Percentiles rank a stretch among this genome's conserved stretches.
Evolutionary conservation across 2,113 vertebrate genomes (phyloP).

Genomic region (Setophaga coronata): DNA sequence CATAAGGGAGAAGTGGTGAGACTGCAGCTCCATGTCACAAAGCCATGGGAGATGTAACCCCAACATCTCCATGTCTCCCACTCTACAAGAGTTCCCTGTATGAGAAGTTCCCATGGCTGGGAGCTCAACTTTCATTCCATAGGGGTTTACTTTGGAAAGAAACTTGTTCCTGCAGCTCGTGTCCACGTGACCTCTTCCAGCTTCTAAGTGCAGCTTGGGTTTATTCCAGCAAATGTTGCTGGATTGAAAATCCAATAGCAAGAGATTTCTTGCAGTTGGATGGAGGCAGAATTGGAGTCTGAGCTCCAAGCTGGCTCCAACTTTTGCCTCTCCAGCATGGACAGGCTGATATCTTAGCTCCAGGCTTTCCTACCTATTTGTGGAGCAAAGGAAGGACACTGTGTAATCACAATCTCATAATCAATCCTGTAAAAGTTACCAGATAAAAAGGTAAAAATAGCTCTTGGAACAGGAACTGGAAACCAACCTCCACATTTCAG

Average conservation of each 20-base stretch:
- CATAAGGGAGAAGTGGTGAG: background rate
- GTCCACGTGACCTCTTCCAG: background rate
- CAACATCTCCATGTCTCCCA: background rate
- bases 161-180: background rate
- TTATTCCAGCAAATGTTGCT: conserved; percentile 2
- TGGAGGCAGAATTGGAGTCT: background rate
- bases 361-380: background rate
- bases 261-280: background rate
- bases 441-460: conserved; percentile 32
- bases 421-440: background rate
- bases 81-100: background rate
- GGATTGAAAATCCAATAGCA: background rate
- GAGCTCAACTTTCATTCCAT: conserved; percentile 23
- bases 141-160: conserved; percentile 48
- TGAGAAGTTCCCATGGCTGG: conserved; percentile 3
- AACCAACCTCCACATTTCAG: background rate
- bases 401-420: background rate
- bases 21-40: background rate
- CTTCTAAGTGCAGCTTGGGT: background rate
- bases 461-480: conserved; percentile 49
- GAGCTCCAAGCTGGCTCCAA: background rate
- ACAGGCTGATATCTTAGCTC: fast-evolving
- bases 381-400: background rate
- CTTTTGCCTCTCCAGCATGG: background rate
- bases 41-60: background rate